These are phyloP conservation scores for Graphium colonna DNA, from an alignment of 2,888 invertebrate genomes.

Conservation along the genomic window DNA sequence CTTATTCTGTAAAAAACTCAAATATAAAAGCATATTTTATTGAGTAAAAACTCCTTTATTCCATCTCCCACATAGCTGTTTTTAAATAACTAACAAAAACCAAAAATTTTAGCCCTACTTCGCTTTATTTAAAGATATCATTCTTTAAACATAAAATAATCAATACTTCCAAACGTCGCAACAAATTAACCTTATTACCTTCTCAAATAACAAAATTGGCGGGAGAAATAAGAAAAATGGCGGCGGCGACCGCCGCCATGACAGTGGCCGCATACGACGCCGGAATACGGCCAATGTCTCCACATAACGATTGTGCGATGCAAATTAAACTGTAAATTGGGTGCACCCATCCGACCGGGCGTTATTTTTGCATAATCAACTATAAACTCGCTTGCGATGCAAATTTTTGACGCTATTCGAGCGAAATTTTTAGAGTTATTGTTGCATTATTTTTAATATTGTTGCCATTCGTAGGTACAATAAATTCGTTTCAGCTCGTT, in stretches of 20 bases:
- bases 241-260: conserved; percentile 3
- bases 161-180: too few species aligned
- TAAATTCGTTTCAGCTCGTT: conserved; percentile 7
- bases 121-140: too few species aligned
- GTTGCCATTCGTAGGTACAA: not conserved
- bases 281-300: conserved; percentile 36
- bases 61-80: too few species aligned
- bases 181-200: not conserved
- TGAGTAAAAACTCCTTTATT: too few species aligned
- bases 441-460: conserved; percentile 5
- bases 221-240: not conserved
- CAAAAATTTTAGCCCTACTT: too few species aligned
- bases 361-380: conserved; percentile 69
- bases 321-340: conserved; percentile 57
- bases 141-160: too few species aligned
- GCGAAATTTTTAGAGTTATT: conserved; percentile 40
- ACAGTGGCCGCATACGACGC: conserved; percentile 18
- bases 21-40: too few species aligned
- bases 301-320: conserved; percentile 44
- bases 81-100: too few species aligned
- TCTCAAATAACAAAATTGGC: conserved; percentile 1
- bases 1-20: too few species aligned
- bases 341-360: conserved; percentile 41
- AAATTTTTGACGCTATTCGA: conserved; percentile 47
- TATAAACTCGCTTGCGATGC: conserved; percentile 57